phyloP scores from a whole-genome alignment of 2,113 vertebrate species.

The Neolamprologus fasciatus region DNA sequence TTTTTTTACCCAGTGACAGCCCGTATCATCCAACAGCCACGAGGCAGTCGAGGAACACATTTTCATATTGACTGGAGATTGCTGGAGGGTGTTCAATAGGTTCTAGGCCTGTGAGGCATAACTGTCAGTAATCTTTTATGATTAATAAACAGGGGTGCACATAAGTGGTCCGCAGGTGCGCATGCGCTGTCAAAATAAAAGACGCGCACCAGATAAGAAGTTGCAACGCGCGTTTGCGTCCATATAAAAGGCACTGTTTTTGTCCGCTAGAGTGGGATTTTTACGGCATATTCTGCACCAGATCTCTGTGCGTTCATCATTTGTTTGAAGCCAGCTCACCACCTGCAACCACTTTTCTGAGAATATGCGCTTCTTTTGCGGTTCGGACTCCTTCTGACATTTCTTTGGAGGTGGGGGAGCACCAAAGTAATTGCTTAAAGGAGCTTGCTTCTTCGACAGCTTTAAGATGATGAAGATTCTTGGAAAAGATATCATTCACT shows the following conservation, averaged over 20 bases:
- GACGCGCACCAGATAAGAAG: background rate
- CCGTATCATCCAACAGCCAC: background rate
- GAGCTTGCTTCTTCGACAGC: background rate
- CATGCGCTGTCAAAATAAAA: background rate
- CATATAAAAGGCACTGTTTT: background rate
- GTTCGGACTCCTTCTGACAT: background rate
- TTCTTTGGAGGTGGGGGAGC: background rate
- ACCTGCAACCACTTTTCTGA: background rate
- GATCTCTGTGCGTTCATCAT: background rate
- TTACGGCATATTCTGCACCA: background rate
- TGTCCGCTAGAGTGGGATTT: background rate
- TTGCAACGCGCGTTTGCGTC: accelerated
- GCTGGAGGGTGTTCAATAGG: background rate
- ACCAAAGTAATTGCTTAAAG: background rate
- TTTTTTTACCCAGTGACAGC: background rate
- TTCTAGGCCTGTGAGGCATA: background rate
- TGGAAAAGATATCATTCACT: background rate
- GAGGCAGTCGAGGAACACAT: background rate
- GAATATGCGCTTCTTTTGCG: accelerated
- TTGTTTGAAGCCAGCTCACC: background rate
- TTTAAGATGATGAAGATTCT: background rate
- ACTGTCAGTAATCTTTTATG: background rate
- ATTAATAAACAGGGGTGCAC: background rate
- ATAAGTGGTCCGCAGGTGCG: background rate
- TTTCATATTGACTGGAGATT: background rate